phyloP scores from a whole-genome alignment of 1,140 invertebrate genomes.

The Bradysia coprophila region DNA sequence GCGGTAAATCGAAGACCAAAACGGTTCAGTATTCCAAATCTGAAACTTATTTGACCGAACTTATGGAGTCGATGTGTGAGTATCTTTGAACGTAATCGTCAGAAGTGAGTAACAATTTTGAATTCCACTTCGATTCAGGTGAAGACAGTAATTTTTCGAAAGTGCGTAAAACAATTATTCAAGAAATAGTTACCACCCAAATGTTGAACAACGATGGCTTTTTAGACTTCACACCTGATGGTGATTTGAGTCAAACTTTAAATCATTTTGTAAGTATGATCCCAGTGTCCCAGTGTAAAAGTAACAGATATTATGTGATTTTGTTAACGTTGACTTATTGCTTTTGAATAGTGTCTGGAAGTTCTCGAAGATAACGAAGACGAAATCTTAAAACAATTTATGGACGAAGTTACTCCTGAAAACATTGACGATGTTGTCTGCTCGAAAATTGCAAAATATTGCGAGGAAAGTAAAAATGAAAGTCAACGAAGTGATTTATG shows the following conservation, averaged over 20 bases:
- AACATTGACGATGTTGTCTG: constrained; percentile 26
- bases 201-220: constrained; percentile 39
- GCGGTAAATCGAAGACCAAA: constrained; percentile 55
- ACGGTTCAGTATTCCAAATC: constrained; percentile 56
- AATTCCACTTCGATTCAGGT: too few species aligned
- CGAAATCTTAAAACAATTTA: constrained; percentile 27
- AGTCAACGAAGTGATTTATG: too few species aligned
- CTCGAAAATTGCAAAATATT: constrained; percentile 21
- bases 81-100: too few species aligned
- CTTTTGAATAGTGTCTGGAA: constrained; percentile 30
- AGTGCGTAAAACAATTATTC: constrained; percentile 55
- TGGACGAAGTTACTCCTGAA: constrained; percentile 14
- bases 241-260: constrained; percentile 62
- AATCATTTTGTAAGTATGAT: constrained; percentile 54
- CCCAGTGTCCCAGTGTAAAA: too few species aligned
- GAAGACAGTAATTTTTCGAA: constrained; percentile 31
- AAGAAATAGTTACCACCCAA: constrained; percentile 50
- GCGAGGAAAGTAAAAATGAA: too few species aligned
- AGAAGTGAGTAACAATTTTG: too few species aligned
- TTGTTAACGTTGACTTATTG: too few species aligned
- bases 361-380: constrained; percentile 39
- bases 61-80: constrained; percentile 61
- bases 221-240: constrained; percentile 58
- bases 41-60: constrained; percentile 61
- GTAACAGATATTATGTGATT: too few species aligned